Conservation (phyloP, 2,797 vertebrate genomes). For the Tauraco hartlaubi region DNA sequence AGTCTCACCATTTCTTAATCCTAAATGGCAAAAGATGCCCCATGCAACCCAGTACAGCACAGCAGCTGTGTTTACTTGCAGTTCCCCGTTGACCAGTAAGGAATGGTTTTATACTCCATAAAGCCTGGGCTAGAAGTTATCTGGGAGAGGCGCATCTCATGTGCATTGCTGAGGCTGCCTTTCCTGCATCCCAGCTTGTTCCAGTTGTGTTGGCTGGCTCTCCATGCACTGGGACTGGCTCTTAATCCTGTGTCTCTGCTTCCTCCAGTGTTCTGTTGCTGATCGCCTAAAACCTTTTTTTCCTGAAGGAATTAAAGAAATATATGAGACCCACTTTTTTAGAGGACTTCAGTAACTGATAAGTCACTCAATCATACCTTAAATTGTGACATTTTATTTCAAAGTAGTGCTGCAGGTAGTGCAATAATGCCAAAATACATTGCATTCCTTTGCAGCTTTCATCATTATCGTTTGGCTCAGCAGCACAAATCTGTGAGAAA, state of each 20-base stretch:
- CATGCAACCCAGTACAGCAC: not conserved
- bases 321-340: not conserved
- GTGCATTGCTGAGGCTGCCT: not conserved
- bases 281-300: not conserved
- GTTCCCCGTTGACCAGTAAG: not conserved
- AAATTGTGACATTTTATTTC: conserved; percentile 54
- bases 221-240: not conserved
- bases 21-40: not conserved
- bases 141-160: not conserved
- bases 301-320: conserved; percentile 20
- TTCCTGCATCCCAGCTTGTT: not conserved
- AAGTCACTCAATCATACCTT: conserved; percentile 51
- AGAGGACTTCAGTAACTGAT: conserved; percentile 14
- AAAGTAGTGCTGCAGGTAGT: conserved; percentile 46
- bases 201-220: not conserved
- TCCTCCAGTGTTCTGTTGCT: not conserved
- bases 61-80: not conserved
- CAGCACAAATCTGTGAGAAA: conserved; percentile 7
- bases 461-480: conserved; percentile 45
- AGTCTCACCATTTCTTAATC: not conserved
- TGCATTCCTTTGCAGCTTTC: conserved; percentile 47
- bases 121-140: not conserved
- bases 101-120: not conserved
- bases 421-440: conserved; percentile 13
- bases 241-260: not conserved